Evolutionary conservation across 1,140 invertebrate genomes (phyloP).

Genomic region (Drosophila persimilis): DNA sequence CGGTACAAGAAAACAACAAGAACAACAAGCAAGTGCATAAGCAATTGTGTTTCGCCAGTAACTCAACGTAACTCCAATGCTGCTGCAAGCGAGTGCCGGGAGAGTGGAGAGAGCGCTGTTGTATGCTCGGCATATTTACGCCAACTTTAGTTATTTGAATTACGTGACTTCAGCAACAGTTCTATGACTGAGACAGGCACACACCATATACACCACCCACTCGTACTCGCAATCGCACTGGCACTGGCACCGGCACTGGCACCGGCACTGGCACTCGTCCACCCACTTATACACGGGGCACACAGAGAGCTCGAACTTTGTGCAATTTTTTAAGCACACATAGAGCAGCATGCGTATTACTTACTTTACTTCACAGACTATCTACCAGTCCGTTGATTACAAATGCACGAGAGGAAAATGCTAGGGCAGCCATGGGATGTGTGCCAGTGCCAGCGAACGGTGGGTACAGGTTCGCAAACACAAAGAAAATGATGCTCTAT

Average conservation of each 20-base stretch:
- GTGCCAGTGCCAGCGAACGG: neutral
- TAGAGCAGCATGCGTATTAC: constrained; percentile 53
- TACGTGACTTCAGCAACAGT: constrained; percentile 80
- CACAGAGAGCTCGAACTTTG: constrained; percentile 46
- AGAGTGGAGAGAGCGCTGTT: constrained; percentile 1
- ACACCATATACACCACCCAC: constrained; percentile 15
- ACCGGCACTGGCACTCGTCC: constrained; percentile 12
- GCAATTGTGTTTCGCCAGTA: constrained; percentile 63
- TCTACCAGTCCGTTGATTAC: constrained; percentile 69
- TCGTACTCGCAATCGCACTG: neutral
- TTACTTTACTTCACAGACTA: constrained; percentile 56
- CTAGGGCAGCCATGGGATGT: constrained; percentile 29
- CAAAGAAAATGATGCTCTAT: no score
- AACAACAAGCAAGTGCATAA: constrained; percentile 52
- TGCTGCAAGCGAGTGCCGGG: neutral
- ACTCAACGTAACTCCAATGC: constrained; percentile 40
- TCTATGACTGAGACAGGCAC: constrained; percentile 68
- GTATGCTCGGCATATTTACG: constrained; percentile 77
- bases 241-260: no score
- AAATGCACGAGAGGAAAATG: constrained; percentile 62
- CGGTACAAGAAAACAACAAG: constrained; percentile 27
- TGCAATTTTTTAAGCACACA: constrained; percentile 62
- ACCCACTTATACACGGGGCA: constrained; percentile 14
- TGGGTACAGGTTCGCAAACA: neutral
- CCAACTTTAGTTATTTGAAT: constrained; percentile 81